phyloP scores from a whole-genome alignment of 2,888 invertebrate species.

The Phortica okadai region DNA sequence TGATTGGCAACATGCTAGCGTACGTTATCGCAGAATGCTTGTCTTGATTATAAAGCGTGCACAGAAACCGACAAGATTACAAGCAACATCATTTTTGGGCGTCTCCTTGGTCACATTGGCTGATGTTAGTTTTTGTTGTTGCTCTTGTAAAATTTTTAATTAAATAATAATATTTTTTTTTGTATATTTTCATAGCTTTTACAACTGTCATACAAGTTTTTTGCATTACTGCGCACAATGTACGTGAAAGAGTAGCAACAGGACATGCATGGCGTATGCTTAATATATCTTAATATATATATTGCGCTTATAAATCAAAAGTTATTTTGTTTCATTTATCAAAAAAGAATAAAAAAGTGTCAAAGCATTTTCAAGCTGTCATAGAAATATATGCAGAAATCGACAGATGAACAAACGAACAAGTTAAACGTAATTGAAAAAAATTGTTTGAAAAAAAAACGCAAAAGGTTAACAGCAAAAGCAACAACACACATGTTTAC shows the following conservation, averaged over 20 bases:
- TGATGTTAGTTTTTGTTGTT: slow-evolving; percentile 55
- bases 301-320: background rate
- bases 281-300: background rate
- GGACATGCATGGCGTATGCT: no score
- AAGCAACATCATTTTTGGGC: slow-evolving; percentile 64
- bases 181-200: slow-evolving; percentile 59
- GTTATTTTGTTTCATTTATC: background rate
- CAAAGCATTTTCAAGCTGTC: background rate
- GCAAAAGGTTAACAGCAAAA: slow-evolving; percentile 6
- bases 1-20: slow-evolving; percentile 61
- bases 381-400: background rate
- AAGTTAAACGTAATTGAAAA: background rate
- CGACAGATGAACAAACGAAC: background rate
- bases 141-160: background rate
- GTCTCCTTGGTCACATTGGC: slow-evolving; percentile 67
- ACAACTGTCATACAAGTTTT: slow-evolving; percentile 73
- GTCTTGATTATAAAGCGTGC: slow-evolving; percentile 65
- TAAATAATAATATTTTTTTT: background rate
- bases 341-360: background rate
- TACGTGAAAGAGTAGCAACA: slow-evolving; percentile 57
- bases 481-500: slow-evolving; percentile 2
- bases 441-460: slow-evolving; percentile 1
- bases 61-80: slow-evolving; percentile 63
- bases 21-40: slow-evolving; percentile 66
- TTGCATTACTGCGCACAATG: slow-evolving; percentile 71